A percentile compares a stretch with the other conserved stretches of the same genome.
Evolutionary conservation across 2,797 vertebrate species (phyloP).

Genomic region (Mus spretus): DNA sequence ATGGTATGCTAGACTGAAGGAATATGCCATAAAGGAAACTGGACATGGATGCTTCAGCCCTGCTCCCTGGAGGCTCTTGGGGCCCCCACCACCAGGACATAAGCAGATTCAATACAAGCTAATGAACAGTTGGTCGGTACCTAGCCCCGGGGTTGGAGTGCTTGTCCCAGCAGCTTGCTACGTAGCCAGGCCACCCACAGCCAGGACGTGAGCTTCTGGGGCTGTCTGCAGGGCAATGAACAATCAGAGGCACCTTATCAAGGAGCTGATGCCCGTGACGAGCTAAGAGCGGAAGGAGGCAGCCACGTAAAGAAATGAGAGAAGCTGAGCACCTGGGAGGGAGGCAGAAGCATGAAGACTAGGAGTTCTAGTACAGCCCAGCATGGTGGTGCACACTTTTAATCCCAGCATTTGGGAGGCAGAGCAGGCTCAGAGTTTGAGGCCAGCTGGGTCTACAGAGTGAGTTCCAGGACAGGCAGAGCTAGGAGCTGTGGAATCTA

Average conservation of each 20-base stretch:
- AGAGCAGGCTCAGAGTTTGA: not conserved
- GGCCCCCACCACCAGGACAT: not conserved
- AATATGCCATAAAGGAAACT: not conserved
- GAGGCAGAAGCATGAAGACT: not conserved
- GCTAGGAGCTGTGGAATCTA: too few species aligned
- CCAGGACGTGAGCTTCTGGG: not conserved
- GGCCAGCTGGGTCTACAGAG: not conserved
- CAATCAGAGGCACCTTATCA: not conserved
- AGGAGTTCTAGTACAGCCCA: not conserved
- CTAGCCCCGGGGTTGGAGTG: not conserved
- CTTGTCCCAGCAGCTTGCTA: not conserved
- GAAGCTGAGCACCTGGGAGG: too few species aligned
- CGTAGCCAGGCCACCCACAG: not conserved
- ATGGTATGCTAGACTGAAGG: not conserved
- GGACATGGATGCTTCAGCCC: not conserved
- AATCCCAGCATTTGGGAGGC: not conserved
- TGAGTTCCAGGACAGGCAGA: not conserved
- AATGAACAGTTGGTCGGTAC: not conserved
- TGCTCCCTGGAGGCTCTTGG: not conserved
- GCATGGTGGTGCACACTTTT: not conserved
- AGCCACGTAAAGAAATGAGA: not conserved
- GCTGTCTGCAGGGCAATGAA: too few species aligned
- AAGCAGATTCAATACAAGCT: not conserved
- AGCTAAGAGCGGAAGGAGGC: not conserved
- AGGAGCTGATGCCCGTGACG: not conserved